Evolutionary conservation across 2,888 invertebrate species (phyloP).

Genomic region (Drosophila birchii): DNA sequence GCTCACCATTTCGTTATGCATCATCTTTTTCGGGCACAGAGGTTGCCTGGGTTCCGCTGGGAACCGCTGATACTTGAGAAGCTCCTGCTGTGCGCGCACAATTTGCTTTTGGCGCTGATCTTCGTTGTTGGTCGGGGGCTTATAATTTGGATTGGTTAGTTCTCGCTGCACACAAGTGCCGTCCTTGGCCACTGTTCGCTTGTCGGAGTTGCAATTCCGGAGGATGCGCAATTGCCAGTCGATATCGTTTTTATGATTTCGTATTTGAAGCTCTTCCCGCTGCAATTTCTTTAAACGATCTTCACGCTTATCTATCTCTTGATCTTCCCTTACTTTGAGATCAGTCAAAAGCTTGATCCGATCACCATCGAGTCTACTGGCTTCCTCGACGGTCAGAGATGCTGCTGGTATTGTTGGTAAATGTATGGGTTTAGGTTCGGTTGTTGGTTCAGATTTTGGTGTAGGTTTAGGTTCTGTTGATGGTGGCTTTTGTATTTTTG

Average conservation of each 20-base stretch:
- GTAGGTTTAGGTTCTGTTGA: background rate
- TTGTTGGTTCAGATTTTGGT: background rate
- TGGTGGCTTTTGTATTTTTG: background rate
- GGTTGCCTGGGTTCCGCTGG: background rate
- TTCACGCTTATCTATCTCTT: background rate
- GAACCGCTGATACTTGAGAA: background rate
- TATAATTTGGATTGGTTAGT: background rate
- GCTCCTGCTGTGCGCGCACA: background rate
- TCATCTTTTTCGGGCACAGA: conserved; percentile 60
- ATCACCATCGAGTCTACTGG: background rate
- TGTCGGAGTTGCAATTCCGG: background rate
- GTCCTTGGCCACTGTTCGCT: background rate
- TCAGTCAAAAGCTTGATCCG: background rate
- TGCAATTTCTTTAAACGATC: background rate
- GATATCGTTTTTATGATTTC: background rate
- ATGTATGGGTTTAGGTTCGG: background rate
- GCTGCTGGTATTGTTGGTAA: conserved; percentile 1
- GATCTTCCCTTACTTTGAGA: background rate
- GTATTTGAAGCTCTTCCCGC: background rate
- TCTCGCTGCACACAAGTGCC: background rate
- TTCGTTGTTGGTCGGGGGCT: too few species aligned
- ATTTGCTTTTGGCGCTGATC: too few species aligned
- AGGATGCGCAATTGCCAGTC: background rate
- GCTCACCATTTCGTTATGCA: conserved; percentile 84
- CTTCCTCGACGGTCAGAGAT: background rate